Percentiles rank a stretch among this genome's conserved stretches.
These are phyloP conservation scores for Coelinius sp. DNA, from an alignment of 2,888 invertebrate genomes.

Conservation along the genomic window DNA sequence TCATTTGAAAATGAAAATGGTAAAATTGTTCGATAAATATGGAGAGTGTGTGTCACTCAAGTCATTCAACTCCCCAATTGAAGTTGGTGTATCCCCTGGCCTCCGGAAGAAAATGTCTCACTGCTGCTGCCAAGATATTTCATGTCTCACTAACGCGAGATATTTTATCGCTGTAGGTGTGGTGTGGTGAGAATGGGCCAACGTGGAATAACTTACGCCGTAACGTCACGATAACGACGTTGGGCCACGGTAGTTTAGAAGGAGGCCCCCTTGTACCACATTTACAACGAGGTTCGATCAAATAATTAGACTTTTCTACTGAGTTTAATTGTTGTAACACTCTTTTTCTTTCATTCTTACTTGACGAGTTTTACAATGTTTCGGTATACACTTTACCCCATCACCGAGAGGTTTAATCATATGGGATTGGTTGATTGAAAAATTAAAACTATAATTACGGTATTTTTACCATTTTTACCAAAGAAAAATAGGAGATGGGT, in stretches of 20 bases:
- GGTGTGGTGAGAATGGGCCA: slow-evolving; percentile 46
- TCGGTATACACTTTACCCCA: too few relatives aligned
- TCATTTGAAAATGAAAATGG: background rate
- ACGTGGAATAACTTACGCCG: slow-evolving; percentile 51
- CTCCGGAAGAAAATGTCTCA: slow-evolving; percentile 44
- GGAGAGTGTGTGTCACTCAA: too few relatives aligned
- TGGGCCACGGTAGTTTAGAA: slow-evolving; percentile 22
- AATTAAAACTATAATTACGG: background rate
- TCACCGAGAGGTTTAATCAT: too few relatives aligned
- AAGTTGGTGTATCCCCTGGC: slow-evolving; percentile 12
- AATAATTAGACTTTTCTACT: slow-evolving; percentile 21
- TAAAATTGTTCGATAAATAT: background rate
- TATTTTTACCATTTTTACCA: background rate
- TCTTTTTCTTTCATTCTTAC: background rate
- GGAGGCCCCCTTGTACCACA: background rate
- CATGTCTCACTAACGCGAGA: slow-evolving; percentile 34
- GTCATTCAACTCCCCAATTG: background rate
- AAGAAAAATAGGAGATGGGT: too few relatives aligned
- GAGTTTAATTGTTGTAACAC: background rate
- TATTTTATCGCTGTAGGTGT: slow-evolving; percentile 29
- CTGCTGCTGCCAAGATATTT: slow-evolving; percentile 34
- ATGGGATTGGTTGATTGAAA: background rate
- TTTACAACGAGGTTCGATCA: background rate
- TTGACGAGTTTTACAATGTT: background rate
- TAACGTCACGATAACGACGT: slow-evolving; percentile 47